Evolutionary conservation across 2,888 invertebrate species (phyloP).

Genomic region (Tipula unca): DNA sequence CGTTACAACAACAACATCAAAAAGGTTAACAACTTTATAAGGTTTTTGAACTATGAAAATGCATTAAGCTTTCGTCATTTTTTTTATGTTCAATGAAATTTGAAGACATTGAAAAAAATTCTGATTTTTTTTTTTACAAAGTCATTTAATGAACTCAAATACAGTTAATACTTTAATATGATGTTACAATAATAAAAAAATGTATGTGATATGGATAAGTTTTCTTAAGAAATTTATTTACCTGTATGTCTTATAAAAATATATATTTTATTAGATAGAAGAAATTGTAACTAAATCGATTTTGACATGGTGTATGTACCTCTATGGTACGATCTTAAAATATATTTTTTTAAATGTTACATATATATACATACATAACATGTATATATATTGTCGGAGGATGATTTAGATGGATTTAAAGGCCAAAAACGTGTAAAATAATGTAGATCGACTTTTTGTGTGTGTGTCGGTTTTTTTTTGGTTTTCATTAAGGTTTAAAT

Average conservation of each 20-base stretch:
- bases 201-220: neutral
- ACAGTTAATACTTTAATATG: constrained; percentile 4
- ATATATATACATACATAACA: no score
- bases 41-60: neutral
- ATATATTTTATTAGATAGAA: neutral
- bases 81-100: neutral
- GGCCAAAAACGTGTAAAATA: neutral
- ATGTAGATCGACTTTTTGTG: neutral
- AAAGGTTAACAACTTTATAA: neutral
- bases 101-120: neutral
- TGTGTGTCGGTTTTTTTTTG: no score
- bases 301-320: neutral
- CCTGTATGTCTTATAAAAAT: neutral
- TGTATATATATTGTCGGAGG: neutral
- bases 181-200: neutral
- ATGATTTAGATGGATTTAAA: neutral
- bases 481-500: neutral
- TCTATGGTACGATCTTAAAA: neutral
- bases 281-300: neutral
- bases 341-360: no score
- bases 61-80: constrained; percentile 8
- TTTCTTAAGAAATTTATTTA: neutral
- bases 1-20: neutral
- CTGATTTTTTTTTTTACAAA: neutral
- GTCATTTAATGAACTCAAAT: neutral